A percentile compares a stretch with the other conserved stretches of the same genome.
These are phyloP conservation scores for Nephrotoma appendiculata DNA, from an alignment of 2,888 invertebrate genomes.

Conservation along the genomic window DNA sequence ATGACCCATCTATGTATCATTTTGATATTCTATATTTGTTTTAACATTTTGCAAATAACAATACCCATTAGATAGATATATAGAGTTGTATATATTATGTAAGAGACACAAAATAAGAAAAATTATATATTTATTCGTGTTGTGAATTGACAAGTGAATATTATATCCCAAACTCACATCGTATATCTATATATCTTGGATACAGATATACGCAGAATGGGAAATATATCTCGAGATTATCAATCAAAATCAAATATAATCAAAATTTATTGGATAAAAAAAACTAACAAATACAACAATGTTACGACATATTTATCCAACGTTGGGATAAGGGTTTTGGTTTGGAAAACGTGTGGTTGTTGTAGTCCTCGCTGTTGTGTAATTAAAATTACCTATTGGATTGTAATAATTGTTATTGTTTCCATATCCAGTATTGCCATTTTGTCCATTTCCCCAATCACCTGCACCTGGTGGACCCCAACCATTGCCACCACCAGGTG, in stretches of 20 bases:
- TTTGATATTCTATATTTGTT: constrained; percentile 17
- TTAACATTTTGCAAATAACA: constrained; percentile 8
- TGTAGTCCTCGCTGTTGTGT: neutral
- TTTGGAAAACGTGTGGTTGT: neutral
- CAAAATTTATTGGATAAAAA: neutral
- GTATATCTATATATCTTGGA: neutral
- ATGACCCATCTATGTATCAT: constrained; percentile 15
- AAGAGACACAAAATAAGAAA: neutral
- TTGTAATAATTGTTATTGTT: neutral
- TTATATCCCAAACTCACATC: neutral
- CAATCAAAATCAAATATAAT: neutral
- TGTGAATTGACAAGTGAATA: constrained; percentile 15
- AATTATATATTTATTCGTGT: constrained; percentile 12
- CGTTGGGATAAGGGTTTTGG: neutral
- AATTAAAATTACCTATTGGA: neutral
- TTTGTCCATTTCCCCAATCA: neutral
- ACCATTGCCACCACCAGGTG: neutral
- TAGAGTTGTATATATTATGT: neutral
- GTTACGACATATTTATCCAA: neutral
- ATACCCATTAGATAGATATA: neutral
- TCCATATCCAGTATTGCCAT: neutral
- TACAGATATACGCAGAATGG: neutral
- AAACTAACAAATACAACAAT: neutral
- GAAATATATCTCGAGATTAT: neutral
- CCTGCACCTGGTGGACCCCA: neutral